Percentiles rank a stretch among this genome's conserved stretches.
These are phyloP conservation scores for Microctonus brassicae DNA, from an alignment of 2,888 invertebrate genomes.

Conservation along the genomic window DNA sequence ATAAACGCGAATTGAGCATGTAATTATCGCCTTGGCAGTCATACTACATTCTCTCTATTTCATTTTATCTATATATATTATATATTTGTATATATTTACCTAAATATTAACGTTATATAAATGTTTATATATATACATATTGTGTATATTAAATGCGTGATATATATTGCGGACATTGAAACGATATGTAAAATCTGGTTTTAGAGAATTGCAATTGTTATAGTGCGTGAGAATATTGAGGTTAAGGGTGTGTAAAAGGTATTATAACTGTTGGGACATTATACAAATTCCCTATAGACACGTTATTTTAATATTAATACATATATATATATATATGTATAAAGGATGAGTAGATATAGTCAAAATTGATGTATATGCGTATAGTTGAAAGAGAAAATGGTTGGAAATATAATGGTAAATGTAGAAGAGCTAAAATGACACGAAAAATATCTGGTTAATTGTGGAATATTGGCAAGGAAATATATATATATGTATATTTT, in stretches of 20 bases:
- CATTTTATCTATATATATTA: background rate
- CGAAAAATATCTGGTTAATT: slow-evolving; percentile 59
- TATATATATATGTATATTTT: too few relatives aligned
- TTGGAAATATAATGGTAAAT: slow-evolving; percentile 20
- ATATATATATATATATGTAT: background rate
- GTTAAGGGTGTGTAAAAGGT: slow-evolving; percentile 1
- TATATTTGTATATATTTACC: background rate
- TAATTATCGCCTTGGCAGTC: slow-evolving; percentile 64
- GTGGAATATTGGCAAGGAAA: slow-evolving; percentile 58
- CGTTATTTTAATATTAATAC: background rate
- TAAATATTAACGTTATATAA: background rate
- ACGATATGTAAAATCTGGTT: background rate
- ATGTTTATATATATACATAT: too few relatives aligned
- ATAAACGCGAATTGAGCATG: slow-evolving; percentile 61
- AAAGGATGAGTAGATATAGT: background rate
- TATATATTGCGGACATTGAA: too few relatives aligned
- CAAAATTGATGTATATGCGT: background rate
- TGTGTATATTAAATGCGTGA: too few relatives aligned
- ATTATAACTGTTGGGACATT: background rate
- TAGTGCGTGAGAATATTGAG: background rate
- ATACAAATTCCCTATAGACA: background rate
- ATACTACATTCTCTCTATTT: background rate
- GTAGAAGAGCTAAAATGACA: slow-evolving; percentile 50
- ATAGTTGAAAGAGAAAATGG: slow-evolving; percentile 4
- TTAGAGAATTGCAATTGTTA: slow-evolving; percentile 2